Evolutionary conservation across 2,888 invertebrate species (phyloP).

Genomic region (Spilosoma lubricipeda): DNA sequence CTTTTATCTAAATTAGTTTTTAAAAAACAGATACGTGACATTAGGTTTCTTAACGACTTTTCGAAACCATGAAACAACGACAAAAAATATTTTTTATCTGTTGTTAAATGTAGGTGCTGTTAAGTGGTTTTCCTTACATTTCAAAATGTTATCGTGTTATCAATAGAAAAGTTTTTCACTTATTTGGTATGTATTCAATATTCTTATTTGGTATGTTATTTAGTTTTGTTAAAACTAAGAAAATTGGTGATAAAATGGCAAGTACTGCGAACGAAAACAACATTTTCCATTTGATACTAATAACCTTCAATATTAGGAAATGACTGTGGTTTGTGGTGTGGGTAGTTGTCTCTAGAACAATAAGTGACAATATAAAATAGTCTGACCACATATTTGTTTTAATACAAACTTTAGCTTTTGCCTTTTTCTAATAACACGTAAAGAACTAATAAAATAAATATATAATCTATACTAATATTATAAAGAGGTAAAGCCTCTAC

Average conservation of each 20-base stretch:
- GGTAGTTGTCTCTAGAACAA: no score
- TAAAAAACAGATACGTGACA: slow-evolving; percentile 25
- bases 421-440: no score
- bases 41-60: slow-evolving; percentile 20
- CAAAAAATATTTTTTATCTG: neutral
- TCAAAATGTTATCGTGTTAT: neutral
- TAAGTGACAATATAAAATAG: neutral
- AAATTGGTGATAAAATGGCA: neutral
- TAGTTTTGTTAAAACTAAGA: neutral
- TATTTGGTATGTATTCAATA: neutral
- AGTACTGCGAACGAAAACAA: neutral
- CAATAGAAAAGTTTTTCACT: neutral
- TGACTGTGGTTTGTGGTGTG: no score
- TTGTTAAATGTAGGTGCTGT: no score
- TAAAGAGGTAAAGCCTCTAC: no score
- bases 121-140: no score
- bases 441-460: no score
- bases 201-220: neutral
- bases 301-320: neutral
- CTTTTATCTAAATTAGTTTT: slow-evolving; percentile 44
- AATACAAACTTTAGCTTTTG: no score
- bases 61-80: neutral
- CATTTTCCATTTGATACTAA: neutral
- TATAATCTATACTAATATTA: no score
- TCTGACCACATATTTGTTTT: neutral